Base-by-base conservation (phyloP, 2,797 vertebrate genomes). In the Natrix natrix region DNA sequence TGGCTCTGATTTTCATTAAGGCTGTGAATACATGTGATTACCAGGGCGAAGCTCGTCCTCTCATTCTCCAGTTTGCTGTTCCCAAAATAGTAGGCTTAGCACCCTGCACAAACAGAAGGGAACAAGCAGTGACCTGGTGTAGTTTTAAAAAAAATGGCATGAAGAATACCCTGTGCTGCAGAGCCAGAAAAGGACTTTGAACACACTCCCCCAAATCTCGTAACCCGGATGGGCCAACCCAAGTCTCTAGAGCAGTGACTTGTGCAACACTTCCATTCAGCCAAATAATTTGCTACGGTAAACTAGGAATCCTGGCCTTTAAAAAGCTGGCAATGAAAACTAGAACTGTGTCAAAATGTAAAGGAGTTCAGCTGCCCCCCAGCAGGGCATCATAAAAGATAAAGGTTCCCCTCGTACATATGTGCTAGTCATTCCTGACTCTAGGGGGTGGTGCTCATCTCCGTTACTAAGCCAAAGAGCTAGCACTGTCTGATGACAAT, bases 81-180 rank as follows among this genome's bases (percentile, higher is more conserved):
- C 83, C 89, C 61, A 87, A 87, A 93, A 93, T 60, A 91, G 83
- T 54, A 91, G 83, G 59, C 57, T 74, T 87, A 74, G 86, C 66
- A 88, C 26, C 13, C 55, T 59, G 60, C 37, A 60, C 89, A 74
- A 91, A 26, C 89, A 87, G 87, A 90, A 90, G n/a, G 43, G 4
- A 66, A 87, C 12, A 26, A 52, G 28, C 8, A 74, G 37, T 7
- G 55, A 37, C 24, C 48, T 1, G 10, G 7, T 56, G 26, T 52
- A 86, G 57, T 69, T 54, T 69, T 32, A 2, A 52, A 69, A 88
- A n/a, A 57, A n/a, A 28, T 48, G 22, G 37, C 37, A n/a, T n/a
- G n/a, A n/a, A n/a, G n/a, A n/a, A n/a, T n/a, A n/a, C n/a, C n/a
- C n/a, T n/a, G n/a, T n/a, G n/a, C n/a, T n/a, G n/a, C n/a, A 83